Conservation (phyloP, 1,140 invertebrate genomes). For the Sarcophaga bullata region DNA sequence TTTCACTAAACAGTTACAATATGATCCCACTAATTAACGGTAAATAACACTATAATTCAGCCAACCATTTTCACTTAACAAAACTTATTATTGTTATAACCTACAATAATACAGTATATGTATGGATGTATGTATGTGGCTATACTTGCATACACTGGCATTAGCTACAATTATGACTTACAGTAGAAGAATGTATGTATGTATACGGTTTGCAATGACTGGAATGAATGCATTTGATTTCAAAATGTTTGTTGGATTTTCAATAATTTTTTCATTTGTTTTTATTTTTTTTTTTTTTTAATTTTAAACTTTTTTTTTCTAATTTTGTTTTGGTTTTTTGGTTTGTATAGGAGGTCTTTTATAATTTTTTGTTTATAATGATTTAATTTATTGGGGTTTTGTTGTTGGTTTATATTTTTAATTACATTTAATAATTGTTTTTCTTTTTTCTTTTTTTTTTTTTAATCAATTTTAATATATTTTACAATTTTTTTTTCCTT, state of each 20-base stretch:
- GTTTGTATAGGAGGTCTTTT: neutral
- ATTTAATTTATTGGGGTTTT: neutral
- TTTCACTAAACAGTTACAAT: conserved; percentile 17
- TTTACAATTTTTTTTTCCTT: no score
- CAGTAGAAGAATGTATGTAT: no score
- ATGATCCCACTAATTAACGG: conserved; percentile 14
- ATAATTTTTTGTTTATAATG: neutral
- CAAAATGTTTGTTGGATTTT: neutral
- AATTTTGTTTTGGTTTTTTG: neutral
- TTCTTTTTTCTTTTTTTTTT: no score
- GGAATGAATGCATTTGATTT: no score
- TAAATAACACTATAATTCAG: conserved; percentile 5
- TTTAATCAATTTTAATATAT: no score
- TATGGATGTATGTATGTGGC: neutral
- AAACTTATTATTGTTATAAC: no score
- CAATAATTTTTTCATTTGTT: neutral
- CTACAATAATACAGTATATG: neutral
- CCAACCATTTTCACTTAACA: neutral
- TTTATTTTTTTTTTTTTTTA: neutral
- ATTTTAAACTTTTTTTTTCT: neutral
- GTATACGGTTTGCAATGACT: no score
- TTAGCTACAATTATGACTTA: no score
- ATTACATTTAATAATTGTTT: no score
- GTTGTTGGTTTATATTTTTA: no score
- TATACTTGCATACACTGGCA: no score